These are phyloP conservation scores for Netelia virgata DNA, from an alignment of 2,888 invertebrate genomes.

Conservation along the genomic window DNA sequence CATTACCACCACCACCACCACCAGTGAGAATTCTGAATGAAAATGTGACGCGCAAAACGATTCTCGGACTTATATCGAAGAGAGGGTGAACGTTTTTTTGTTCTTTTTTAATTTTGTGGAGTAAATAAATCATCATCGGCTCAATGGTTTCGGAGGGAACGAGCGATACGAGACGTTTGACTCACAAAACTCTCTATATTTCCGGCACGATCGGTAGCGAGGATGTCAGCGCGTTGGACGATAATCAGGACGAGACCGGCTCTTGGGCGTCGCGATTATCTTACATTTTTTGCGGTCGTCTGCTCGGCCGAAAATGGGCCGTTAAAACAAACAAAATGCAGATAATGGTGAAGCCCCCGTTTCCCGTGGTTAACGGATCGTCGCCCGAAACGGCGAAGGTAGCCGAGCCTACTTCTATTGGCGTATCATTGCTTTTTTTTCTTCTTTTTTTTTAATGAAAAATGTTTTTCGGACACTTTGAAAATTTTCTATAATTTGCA, in stretches of 20 bases:
- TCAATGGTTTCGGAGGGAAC: slow-evolving; percentile 66
- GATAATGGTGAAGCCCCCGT: slow-evolving; percentile 64
- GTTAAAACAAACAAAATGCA: slow-evolving; percentile 69
- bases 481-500: too few relatives aligned
- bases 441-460: background rate
- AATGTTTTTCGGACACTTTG: background rate
- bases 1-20: background rate
- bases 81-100: slow-evolving; percentile 19
- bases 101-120: slow-evolving; percentile 12
- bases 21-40: background rate
- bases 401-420: background rate
- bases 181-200: slow-evolving; percentile 75
- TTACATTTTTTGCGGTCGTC: slow-evolving; percentile 70
- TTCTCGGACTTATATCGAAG: background rate
- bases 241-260: slow-evolving; percentile 50
- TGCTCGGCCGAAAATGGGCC: slow-evolving; percentile 70
- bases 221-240: slow-evolving; percentile 28
- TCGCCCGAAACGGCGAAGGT: slow-evolving; percentile 16
- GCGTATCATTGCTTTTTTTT: too few relatives aligned
- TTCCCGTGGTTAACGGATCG: slow-evolving; percentile 46
- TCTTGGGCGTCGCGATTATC: slow-evolving; percentile 73
- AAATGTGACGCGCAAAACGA: slow-evolving; percentile 8
- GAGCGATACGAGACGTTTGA: slow-evolving; percentile 73
- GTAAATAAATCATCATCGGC: slow-evolving; percentile 19
- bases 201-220: slow-evolving; percentile 67